These are phyloP conservation scores for Gila robusta DNA, from an alignment of 2,797 vertebrate species.

Conservation along the genomic window DNA sequence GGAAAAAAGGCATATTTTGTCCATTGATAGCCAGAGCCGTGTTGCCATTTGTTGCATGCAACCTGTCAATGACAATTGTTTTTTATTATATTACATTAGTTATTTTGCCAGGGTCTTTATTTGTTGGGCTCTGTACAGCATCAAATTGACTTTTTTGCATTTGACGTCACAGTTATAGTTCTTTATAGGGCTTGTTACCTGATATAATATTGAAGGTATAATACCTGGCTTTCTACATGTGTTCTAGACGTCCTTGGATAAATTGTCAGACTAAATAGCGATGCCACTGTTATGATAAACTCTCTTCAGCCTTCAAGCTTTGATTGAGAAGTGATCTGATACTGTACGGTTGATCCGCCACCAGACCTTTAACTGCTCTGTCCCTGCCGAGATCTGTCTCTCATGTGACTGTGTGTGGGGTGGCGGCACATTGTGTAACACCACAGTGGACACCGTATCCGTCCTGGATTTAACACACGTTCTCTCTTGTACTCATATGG, in stretches of 20 bases:
- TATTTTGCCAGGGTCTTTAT: background rate
- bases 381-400: slow-evolving; percentile 38
- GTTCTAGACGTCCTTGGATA: background rate
- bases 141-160: background rate
- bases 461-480: slow-evolving; percentile 22
- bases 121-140: background rate
- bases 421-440: slow-evolving; percentile 18
- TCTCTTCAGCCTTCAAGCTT: background rate
- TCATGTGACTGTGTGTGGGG: slow-evolving; percentile 42
- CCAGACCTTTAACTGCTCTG: slow-evolving; percentile 40
- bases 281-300: background rate
- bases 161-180: background rate
- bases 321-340: background rate
- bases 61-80: background rate
- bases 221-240: background rate
- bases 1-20: background rate
- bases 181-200: background rate
- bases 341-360: slow-evolving; percentile 3
- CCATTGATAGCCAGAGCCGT: background rate
- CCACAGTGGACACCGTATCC: slow-evolving; percentile 30
- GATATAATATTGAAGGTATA: background rate
- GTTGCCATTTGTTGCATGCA: background rate
- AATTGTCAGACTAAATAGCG: background rate
- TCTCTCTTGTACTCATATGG: background rate
- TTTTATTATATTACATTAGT: background rate